Percentiles rank a stretch among this genome's conserved stretches.
phyloP scores from a whole-genome alignment of 2,888 invertebrate genomes.

The Dryocosmus kuriphilus region DNA sequence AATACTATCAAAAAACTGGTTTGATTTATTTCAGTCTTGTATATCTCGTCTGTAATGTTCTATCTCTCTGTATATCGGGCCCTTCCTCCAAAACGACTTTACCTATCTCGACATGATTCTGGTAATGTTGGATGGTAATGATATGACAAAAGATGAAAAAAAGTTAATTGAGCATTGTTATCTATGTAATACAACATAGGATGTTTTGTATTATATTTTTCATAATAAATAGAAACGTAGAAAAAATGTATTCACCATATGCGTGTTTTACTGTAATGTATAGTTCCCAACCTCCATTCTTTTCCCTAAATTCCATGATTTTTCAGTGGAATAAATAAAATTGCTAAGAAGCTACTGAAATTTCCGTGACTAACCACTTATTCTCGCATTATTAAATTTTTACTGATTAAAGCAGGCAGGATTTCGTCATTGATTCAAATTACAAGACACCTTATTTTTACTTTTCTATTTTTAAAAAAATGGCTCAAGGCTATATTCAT shows the following conservation, averaged over 20 bases:
- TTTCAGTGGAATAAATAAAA: no score
- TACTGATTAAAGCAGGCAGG: no score
- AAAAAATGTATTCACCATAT: constrained; percentile 75
- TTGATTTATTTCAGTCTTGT: constrained; percentile 64
- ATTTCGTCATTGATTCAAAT: no score
- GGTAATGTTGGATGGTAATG: constrained; percentile 74
- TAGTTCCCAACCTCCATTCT: not conserved
- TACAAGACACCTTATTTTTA: no score
- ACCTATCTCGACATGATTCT: constrained; percentile 72
- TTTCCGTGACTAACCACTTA: no score
- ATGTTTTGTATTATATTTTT: constrained; percentile 80
- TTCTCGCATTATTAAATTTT: no score
- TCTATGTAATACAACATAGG: constrained; percentile 79
- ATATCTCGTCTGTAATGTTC: constrained; percentile 65
- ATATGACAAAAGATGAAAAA: constrained; percentile 70
- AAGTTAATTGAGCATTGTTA: constrained; percentile 77
- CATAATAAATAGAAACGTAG: constrained; percentile 80
- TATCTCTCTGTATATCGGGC: constrained; percentile 69
- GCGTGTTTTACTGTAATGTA: constrained; percentile 57
- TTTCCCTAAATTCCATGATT: not conserved
- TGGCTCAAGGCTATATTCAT: no score
- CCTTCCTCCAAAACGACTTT: constrained; percentile 69
- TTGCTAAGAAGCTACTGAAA: no score
- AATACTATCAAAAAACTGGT: constrained; percentile 55
- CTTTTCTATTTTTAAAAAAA: no score